Base-by-base conservation (phyloP, 2,888 invertebrate species). In the Chrysolina americana region DNA sequence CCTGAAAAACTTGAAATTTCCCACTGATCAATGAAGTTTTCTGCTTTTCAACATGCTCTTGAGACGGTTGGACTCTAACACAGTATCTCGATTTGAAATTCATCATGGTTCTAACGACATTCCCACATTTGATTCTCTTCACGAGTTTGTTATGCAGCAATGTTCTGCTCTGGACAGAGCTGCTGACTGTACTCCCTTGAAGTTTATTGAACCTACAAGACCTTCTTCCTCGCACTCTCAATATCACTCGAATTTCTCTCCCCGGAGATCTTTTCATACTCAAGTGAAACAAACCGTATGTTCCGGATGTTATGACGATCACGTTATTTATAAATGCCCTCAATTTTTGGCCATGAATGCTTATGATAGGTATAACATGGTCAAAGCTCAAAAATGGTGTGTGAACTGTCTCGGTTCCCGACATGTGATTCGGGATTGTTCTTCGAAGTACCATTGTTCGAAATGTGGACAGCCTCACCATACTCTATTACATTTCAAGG, bases 11-110 rank as follows among this genome's bases (percentile, higher is more conserved):
- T 36, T 63, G 36, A 36, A 36, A 5, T 63, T 63, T 9, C 63
- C 63, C 28, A 63, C 63, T 13, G 41, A 63, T 36, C 36, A 63
- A n/a, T 63, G 63, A n/a, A 41, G 41, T 36, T 63, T 63, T 41
- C 21, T 63, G 10, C 63, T 63, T 13, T 36, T 15, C n/a, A 63
- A 63, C 15, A 63, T 63, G 36, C 19, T 63, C 10, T 11, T 63
- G 41, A 63, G 21, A 36, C 36, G 41, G 6, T 15, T 63, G 41
- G 63, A 63, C 15, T 63, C 63, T 13, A 41, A 63, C 10, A 17
- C 41, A 8, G 63, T 15, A 9, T 41, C 36, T 17, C n/a, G 41
- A 36, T 63, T 63, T n/a, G 63, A 63, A 41, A 36, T 41, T 13
- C 15, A 10, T 36, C 41, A 63, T 19, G 41, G 63, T 11, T 62